phyloP scores from a whole-genome alignment of 1,140 invertebrate species.

The Euura lappo region DNA sequence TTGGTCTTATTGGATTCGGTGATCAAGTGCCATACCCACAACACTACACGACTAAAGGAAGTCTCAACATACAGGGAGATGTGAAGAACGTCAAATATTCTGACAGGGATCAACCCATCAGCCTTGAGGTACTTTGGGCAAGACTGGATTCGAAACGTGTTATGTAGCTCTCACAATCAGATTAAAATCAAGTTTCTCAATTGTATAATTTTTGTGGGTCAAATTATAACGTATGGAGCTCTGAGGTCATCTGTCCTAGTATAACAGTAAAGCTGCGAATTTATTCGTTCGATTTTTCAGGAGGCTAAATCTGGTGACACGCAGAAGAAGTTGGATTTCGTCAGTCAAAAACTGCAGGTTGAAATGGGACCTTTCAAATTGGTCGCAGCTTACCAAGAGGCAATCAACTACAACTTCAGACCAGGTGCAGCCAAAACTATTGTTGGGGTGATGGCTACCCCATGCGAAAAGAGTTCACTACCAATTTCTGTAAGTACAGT shows the following conservation, averaged over 20 bases:
- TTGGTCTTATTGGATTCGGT: conserved; percentile 65
- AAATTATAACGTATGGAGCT: too few species aligned
- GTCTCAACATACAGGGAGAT: conserved; percentile 61
- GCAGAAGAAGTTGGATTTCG: conserved; percentile 35
- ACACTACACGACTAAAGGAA: conserved; percentile 64
- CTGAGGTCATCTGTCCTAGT: too few species aligned
- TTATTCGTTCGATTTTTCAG: conserved; percentile 31
- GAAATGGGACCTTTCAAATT: conserved; percentile 51
- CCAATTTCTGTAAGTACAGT: conserved; percentile 49
- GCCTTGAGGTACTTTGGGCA: background rate
- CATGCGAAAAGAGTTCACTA: conserved; percentile 52
- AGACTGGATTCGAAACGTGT: conserved; percentile 14
- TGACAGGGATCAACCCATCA: conserved; percentile 31
- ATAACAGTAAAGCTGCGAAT: background rate
- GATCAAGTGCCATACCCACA: conserved; percentile 62
- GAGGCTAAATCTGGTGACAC: conserved; percentile 42
- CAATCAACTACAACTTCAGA: conserved; percentile 68
- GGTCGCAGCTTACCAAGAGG: conserved; percentile 63
- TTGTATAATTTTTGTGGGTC: too few species aligned
- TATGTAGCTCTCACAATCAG: too few species aligned
- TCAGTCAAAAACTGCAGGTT: conserved; percentile 45
- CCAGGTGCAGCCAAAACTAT: conserved; percentile 65
- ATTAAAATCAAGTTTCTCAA: too few species aligned
- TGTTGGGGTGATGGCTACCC: conserved; percentile 55
- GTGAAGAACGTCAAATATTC: conserved; percentile 60